A percentile compares a stretch with the other conserved stretches of the same genome.
phyloP scores from a whole-genome alignment of 2,888 invertebrate genomes.

The Zelleria hepariella region DNA sequence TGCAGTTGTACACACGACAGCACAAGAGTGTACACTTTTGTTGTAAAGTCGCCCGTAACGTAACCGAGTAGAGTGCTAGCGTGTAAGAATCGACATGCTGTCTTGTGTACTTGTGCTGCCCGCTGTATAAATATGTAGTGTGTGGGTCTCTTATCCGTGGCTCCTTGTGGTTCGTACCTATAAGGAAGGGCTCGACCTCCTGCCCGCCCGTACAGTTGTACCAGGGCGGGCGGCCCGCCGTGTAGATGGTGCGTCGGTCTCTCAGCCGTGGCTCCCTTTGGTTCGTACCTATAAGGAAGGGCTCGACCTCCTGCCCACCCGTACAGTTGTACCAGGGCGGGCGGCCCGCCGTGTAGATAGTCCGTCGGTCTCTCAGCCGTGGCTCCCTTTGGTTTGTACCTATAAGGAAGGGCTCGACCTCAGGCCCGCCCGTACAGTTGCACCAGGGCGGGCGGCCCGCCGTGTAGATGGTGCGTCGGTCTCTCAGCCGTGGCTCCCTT shows the following conservation, averaged over 20 bases:
- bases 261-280: constrained; percentile 84
- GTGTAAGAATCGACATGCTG: too few species aligned
- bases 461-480: constrained; percentile 94
- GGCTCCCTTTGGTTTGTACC: constrained; percentile 93
- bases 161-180: too few species aligned
- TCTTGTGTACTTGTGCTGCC: too few species aligned
- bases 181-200: constrained; percentile 97
- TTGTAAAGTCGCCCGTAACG: too few species aligned
- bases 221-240: constrained; percentile 99
- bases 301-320: constrained; percentile 97
- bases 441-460: constrained; percentile 99
- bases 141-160: too few species aligned
- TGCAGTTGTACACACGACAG: constrained; percentile 99
- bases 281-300: constrained; percentile 99
- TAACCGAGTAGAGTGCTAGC: too few species aligned
- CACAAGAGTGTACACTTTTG: too few species aligned
- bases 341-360: constrained; percentile 97
- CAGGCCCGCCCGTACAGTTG: constrained; percentile 95
- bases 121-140: constrained; percentile 97
- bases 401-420: constrained; percentile 97
- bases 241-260: constrained; percentile 94
- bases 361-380: constrained; percentile 87
- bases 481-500: neutral
- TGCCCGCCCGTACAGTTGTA: constrained; percentile 97
- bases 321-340: constrained; percentile 99